Evolutionary conservation across 2,113 vertebrate genomes (phyloP).

Genomic region (Tragelaphus scriptus): DNA sequence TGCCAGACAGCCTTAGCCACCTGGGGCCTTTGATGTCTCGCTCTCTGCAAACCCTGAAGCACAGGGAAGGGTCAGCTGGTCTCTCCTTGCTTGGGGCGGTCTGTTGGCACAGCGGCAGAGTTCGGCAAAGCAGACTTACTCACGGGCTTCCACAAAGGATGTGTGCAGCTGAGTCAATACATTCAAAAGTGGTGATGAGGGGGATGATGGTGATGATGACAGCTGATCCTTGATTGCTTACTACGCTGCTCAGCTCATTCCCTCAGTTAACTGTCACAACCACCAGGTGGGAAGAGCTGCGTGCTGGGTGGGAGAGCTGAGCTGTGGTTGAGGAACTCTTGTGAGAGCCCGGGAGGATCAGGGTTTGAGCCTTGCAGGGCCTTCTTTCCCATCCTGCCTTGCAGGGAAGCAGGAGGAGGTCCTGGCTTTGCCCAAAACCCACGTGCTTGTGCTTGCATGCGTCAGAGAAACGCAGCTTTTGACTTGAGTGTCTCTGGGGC

Average conservation of each 20-base stretch:
- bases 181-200: background rate
- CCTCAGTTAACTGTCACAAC: background rate
- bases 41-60: background rate
- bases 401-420: background rate
- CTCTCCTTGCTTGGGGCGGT: rapidly evolving
- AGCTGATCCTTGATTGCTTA: background rate
- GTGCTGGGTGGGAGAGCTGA: background rate
- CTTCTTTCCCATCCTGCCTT: background rate
- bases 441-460: rapidly evolving
- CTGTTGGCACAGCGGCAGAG: rapidly evolving
- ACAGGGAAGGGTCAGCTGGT: background rate
- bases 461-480: background rate
- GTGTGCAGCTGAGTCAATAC: background rate
- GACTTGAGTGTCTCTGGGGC: background rate
- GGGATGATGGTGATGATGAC: background rate
- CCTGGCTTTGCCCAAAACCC: background rate
- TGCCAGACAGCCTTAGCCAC: background rate
- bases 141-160: background rate
- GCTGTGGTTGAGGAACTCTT: background rate
- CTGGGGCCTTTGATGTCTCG: no score
- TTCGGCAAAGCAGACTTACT: rapidly evolving
- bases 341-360: background rate
- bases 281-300: background rate
- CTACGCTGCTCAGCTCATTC: background rate
- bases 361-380: background rate